A percentile compares a stretch with the other conserved stretches of the same genome.
phyloP scores from a whole-genome alignment of 2,888 invertebrate species.

The Zootermopsis nevadensis region DNA sequence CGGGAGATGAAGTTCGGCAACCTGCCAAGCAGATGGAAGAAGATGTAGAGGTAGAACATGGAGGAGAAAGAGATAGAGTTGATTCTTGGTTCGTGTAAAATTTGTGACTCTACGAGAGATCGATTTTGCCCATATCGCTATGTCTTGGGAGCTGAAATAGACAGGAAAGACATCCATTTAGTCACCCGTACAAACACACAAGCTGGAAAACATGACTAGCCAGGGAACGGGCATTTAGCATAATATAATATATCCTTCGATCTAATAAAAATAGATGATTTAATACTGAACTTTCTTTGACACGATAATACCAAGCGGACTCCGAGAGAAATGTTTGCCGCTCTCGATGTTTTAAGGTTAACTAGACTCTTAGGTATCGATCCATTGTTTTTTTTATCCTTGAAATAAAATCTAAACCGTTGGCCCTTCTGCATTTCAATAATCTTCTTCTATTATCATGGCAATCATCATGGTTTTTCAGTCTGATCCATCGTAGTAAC shows the following conservation, averaged over 20 bases:
- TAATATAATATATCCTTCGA: background rate
- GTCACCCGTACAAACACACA: conserved; percentile 18
- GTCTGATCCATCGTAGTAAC: too few relatives aligned
- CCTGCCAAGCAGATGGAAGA: background rate
- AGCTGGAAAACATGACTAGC: background rate
- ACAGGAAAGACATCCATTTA: background rate
- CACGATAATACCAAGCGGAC: too few relatives aligned
- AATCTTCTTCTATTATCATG: too few relatives aligned
- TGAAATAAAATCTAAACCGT: too few relatives aligned
- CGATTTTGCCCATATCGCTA: background rate
- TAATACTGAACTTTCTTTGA: too few relatives aligned
- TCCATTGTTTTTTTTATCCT: too few relatives aligned
- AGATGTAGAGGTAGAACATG: background rate
- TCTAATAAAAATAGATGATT: background rate
- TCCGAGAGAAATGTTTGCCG: too few relatives aligned
- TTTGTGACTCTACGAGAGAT: conserved; percentile 9
- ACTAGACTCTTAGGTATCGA: too few relatives aligned
- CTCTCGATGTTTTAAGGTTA: too few relatives aligned
- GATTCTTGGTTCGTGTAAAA: conserved; percentile 4
- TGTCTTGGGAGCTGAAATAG: background rate
- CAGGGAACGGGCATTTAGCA: background rate
- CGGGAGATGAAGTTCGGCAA: background rate
- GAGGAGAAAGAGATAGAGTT: background rate
- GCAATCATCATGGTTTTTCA: too few relatives aligned
- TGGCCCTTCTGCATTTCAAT: too few relatives aligned